Conservation (phyloP, 2,113 vertebrate genomes). For the Colistium nudipinnis region DNA sequence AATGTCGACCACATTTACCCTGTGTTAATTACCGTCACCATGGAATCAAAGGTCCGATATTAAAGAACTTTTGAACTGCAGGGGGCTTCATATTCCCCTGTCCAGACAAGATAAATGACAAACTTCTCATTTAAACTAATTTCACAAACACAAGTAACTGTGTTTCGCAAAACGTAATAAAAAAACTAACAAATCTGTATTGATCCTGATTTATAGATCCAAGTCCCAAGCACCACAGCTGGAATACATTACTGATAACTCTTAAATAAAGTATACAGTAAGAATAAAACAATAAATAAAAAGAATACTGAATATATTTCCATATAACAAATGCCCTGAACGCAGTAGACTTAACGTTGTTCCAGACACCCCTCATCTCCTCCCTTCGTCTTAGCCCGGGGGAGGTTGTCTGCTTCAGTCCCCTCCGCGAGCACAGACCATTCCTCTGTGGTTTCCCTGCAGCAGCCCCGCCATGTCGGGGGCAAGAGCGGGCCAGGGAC, state of each 20-base stretch:
- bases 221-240: not conserved
- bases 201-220: not conserved
- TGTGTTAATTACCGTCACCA: not conserved
- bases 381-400: constrained; percentile 22
- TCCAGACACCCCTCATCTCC: constrained; percentile 4
- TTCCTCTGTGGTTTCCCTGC: constrained; percentile 50
- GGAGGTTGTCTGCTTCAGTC: constrained; percentile 19
- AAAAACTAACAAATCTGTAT: not conserved
- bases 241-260: not conserved
- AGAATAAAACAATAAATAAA: too few relatives aligned
- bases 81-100: too few relatives aligned
- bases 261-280: too few relatives aligned
- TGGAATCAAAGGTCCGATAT: not conserved
- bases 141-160: not conserved
- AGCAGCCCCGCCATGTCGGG: constrained; percentile 39
- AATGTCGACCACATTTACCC: not conserved
- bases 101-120: too few relatives aligned
- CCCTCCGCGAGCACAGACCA: constrained; percentile 22
- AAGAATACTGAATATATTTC: not conserved
- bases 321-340: not conserved
- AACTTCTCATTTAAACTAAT: too few relatives aligned
- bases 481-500: constrained; percentile 39
- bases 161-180: not conserved
- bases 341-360: not conserved
- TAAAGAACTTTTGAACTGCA: not conserved